phyloP scores from a whole-genome alignment of 2,797 vertebrate genomes.

The Antennarius maculatus region DNA sequence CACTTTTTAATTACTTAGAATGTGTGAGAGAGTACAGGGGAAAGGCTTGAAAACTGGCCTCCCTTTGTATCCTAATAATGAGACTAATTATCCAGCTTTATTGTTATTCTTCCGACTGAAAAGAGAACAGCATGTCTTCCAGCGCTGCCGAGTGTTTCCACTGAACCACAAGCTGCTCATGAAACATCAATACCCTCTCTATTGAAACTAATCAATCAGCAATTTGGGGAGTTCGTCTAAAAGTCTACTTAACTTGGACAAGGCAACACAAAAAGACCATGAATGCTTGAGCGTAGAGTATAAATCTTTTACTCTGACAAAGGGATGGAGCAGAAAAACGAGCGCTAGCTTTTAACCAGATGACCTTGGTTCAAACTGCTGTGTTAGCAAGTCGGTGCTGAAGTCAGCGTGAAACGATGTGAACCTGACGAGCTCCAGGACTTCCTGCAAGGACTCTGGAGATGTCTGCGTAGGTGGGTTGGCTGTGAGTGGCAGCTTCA shows the following conservation, averaged over 20 bases:
- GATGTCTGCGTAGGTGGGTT: background rate
- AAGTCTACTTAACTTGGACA: constrained; percentile 33
- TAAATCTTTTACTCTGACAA: constrained; percentile 27
- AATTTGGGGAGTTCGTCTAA: constrained; percentile 24
- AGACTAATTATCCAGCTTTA: constrained; percentile 49
- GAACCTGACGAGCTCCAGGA: constrained; percentile 5
- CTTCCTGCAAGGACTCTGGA: background rate
- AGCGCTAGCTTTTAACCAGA: constrained; percentile 24
- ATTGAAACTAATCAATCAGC: constrained; percentile 60
- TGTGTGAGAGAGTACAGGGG: constrained; percentile 19
- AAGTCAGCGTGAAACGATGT: constrained; percentile 2
- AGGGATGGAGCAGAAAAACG: background rate
- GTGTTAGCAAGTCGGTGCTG: constrained; percentile 18
- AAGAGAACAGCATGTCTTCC: constrained; percentile 13
- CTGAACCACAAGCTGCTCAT: constrained; percentile 23
- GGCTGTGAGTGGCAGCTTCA: constrained; percentile 28
- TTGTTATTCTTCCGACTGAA: constrained; percentile 35
- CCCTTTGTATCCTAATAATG: constrained; percentile 50
- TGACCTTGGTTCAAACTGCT: constrained; percentile 25
- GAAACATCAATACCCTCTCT: constrained; percentile 49
- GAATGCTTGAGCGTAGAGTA: constrained; percentile 7
- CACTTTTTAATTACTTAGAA: constrained; percentile 63
- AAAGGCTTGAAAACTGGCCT: constrained; percentile 14
- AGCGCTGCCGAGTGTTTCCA: constrained; percentile 23
- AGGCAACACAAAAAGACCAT: constrained; percentile 16